Percentiles rank a stretch among this genome's conserved stretches.
These are phyloP conservation scores for Tapera naevia DNA, from an alignment of 2,797 vertebrate genomes.

Conservation along the genomic window DNA sequence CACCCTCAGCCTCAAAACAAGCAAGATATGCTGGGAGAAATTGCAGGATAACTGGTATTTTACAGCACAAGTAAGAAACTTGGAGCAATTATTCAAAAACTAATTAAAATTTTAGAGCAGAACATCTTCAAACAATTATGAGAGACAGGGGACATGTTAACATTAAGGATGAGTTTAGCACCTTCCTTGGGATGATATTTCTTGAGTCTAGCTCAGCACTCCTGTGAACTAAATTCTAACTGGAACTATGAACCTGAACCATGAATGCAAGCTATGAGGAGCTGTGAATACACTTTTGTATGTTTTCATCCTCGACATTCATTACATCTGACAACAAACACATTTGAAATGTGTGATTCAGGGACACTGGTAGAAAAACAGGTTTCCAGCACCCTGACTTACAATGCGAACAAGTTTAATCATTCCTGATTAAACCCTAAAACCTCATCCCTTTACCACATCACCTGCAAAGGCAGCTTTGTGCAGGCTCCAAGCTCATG, in stretches of 20 bases:
- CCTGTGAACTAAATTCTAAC: background rate
- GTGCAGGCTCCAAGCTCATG: background rate
- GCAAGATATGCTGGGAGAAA: background rate
- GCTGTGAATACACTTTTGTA: background rate
- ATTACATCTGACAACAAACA: background rate
- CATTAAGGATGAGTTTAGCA: background rate
- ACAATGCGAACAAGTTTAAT: background rate
- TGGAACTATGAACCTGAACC: background rate
- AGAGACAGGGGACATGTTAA: background rate
- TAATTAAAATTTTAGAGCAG: background rate
- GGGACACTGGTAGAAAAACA: background rate
- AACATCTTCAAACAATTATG: background rate
- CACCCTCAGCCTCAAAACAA: background rate
- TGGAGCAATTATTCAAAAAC: background rate
- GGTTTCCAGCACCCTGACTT: background rate
- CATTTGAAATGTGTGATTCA: background rate
- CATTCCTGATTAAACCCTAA: background rate
- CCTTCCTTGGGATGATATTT: background rate
- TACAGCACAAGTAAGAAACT: background rate
- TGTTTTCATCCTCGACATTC: background rate
- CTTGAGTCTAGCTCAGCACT: background rate
- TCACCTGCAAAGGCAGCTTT: background rate
- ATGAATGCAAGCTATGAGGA: background rate
- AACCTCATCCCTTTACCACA: background rate
- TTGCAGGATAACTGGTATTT: background rate